Evolutionary conservation across 2,888 invertebrate genomes (phyloP).

Genomic region (Metalampra italica): DNA sequence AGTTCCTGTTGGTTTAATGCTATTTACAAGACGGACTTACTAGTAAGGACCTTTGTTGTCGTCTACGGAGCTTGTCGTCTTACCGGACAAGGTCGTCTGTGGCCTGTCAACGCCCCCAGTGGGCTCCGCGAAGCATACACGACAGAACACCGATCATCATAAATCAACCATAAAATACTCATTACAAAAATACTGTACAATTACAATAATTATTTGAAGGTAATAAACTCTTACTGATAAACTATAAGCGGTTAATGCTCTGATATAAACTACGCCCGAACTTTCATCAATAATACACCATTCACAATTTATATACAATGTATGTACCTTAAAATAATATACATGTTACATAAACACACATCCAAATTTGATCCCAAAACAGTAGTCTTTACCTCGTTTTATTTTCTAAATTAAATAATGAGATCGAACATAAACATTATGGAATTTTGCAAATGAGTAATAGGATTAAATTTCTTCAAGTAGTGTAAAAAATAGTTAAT

Average conservation of each 20-base stretch:
- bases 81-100: not conserved
- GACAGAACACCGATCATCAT: conserved; percentile 33
- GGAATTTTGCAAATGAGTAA: conserved; percentile 56
- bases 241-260: conserved; percentile 61
- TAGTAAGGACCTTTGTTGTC: not conserved
- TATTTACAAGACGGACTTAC: too few species aligned
- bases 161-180: conserved; percentile 66
- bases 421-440: conserved; percentile 74
- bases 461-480: not conserved
- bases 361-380: conserved; percentile 77
- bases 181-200: conserved; percentile 78
- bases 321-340: conserved; percentile 62
- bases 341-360: conserved; percentile 75
- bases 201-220: conserved; percentile 70
- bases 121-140: conserved; percentile 7
- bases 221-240: conserved; percentile 64
- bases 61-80: not conserved
- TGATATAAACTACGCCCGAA: conserved; percentile 50
- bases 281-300: conserved; percentile 66
- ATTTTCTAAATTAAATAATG: conserved; percentile 78
- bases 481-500: not conserved
- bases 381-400: conserved; percentile 77
- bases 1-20: too few species aligned
- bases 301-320: conserved; percentile 74
- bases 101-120: not conserved